These are phyloP conservation scores for Corythornis vintsioides DNA, from an alignment of 2,113 vertebrate genomes.

Conservation along the genomic window DNA sequence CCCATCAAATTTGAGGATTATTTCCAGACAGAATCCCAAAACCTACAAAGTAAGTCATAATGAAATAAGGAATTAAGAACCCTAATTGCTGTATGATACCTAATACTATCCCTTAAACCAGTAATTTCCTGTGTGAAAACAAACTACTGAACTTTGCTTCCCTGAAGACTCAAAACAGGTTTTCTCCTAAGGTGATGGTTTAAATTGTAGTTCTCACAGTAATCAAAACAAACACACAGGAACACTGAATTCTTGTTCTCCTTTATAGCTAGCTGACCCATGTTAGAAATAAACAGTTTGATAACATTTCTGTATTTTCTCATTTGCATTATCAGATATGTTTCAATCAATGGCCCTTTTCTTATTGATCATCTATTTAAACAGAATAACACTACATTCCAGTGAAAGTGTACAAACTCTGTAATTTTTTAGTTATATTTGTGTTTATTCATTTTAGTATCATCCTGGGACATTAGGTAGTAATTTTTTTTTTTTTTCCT, in stretches of 20 bases:
- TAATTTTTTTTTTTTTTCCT: not conserved
- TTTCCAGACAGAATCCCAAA: not conserved
- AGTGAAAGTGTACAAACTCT: not conserved
- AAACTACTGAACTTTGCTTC: slow-evolving; percentile 14
- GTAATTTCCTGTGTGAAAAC: slow-evolving; percentile 34
- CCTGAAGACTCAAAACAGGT: slow-evolving; percentile 3
- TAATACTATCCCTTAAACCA: not conserved
- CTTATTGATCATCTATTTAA: not conserved
- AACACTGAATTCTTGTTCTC: not conserved
- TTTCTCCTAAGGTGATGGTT: not conserved
- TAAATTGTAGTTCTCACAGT: not conserved
- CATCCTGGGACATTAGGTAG: not conserved
- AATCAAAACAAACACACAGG: not conserved
- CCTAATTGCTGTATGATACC: not conserved
- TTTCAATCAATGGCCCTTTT: not conserved
- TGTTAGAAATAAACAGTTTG: not conserved
- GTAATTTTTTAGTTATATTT: not conserved
- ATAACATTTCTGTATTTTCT: not conserved
- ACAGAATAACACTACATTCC: not conserved
- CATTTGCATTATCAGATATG: not conserved
- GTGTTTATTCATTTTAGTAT: not conserved
- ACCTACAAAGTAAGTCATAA: not conserved
- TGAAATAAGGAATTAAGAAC: not conserved
- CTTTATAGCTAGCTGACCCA: not conserved
- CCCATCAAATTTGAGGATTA: not conserved